phyloP scores from a whole-genome alignment of 2,888 invertebrate genomes.

The Drosophila stalkeri region DNA sequence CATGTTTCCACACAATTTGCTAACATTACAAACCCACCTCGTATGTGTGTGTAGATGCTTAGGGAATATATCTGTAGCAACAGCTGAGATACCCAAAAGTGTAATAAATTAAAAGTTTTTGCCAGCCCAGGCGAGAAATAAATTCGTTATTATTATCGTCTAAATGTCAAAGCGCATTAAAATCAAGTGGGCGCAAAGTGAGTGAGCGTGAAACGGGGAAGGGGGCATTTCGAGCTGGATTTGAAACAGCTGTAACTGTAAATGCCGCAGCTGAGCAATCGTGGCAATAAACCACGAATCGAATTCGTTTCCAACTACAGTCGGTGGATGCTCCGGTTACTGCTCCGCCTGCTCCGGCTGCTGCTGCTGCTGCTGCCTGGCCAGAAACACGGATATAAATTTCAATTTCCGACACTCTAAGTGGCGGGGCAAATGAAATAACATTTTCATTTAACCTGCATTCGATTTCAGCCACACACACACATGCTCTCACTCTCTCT shows the following conservation, averaged over 20 bases:
- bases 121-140: conserved; percentile 59
- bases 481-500: conserved; percentile 8
- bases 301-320: conserved; percentile 61
- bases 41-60: conserved; percentile 33
- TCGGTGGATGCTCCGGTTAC: conserved; percentile 41
- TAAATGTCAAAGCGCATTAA: conserved; percentile 77
- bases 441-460: conserved; percentile 82
- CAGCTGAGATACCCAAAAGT: conserved; percentile 69
- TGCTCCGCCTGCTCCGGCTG: not conserved
- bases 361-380: conserved; percentile 33
- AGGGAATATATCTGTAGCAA: conserved; percentile 45
- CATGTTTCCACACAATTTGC: not conserved
- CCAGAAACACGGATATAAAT: conserved; percentile 82
- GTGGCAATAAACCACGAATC: conserved; percentile 77
- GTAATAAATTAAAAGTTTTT: conserved; percentile 70
- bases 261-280: conserved; percentile 74
- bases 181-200: conserved; percentile 50
- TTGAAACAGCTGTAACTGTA: conserved; percentile 56
- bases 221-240: conserved; percentile 10
- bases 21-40: conserved; percentile 19
- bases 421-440: conserved; percentile 81
- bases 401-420: conserved; percentile 82
- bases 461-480: conserved; percentile 69
- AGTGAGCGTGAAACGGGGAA: not conserved
- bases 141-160: conserved; percentile 75